Evolutionary conservation across 2,888 invertebrate species (phyloP), one percentile per base, ranked within the genome.

Genomic region (Spisula solida): DNA sequence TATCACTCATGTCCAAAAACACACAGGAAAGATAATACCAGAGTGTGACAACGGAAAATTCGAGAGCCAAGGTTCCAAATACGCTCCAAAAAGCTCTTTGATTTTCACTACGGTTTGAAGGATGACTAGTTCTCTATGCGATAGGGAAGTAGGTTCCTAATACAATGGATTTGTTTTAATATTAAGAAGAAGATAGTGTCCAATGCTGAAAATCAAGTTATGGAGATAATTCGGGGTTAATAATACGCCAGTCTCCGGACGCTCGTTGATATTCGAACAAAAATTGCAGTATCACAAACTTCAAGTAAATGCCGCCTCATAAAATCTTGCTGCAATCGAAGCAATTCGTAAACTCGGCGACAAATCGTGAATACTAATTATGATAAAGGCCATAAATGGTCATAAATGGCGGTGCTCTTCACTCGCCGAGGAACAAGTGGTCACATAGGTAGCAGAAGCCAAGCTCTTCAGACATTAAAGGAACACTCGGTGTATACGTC

Each of bases 361-460:
- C 79, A 79, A 56, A 86, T 86, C 82, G 82, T 78, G 86, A 86
- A 75, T 82, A 34, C 31, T 82, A 55, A 75, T 82, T 82, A 86
- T 75, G 20, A 20, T 41, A 66, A 78, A 48, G 48, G 34, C 51
- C 29, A 82, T 70, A 82, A 78, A 82, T 34, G 86, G 75, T 81
- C n/a, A 51, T 87, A 82, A 87, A 86, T 51, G 41, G 85, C 84
- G 85, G 87, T 81, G 48, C 66, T 82, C 81, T 85, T 85, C 84
- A 87, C 78, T 79, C 31, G 55, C 55, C 34, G 81, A 41, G 75
- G 81, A 81, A 85, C 82, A 89, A 84, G 81, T 83, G 84, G 79
- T 79, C 85, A 78, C 60, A 48, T 81, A 51, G 87, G 66, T 56
- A 79, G 81, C 87, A 84, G 84, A 84, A 87, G 89, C 84, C 66